Evolutionary conservation across 2,888 invertebrate genomes (phyloP), one percentile per base, ranked within the genome.

Genomic region (Phortica magna): DNA sequence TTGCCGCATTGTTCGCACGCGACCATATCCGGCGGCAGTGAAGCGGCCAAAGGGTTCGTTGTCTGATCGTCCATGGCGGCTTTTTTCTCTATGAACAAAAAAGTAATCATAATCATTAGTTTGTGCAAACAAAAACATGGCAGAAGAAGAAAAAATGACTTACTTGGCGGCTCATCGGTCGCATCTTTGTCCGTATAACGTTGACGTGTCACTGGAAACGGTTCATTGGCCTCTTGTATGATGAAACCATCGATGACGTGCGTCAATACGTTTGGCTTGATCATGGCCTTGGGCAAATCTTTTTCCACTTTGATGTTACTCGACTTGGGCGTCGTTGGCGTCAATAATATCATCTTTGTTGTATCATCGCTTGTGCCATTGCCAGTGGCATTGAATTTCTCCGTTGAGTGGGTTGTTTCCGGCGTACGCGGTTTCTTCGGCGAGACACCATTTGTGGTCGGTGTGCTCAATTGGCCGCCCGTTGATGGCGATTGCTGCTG

Each of bases 191-290:
- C 93, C 83, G 94, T 83, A 92, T 94, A 89, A 90, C 94, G 83
- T 91, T 93, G 83, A 89, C 94, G 81, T 88, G 94, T 96, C 73
- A 98, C 97, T 76, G 97, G 96, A 89, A 97, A 97, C 0, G 97
- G 97, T 92, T 97, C 97, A 1, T 95, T 96, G 0, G 97, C 97
- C 93, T 99, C 99, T 91, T 98, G 98, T 83, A 99, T 98, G 7
- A 99, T 97, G 91, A 98, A 98, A 73, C 98, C 98, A 91, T 98
- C 98, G 80, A 99, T 98, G 39, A 98, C 97, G 91, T 99, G 99
- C 0, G 98, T 98, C 73, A 99, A 93, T 7, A 99, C 97, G 90
- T 98, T 98, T 0, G 98, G 98, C 91, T 98, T 98, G 14, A 98
- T 98, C 95, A 98, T 96, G 1, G 98, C 98, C 91, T 97, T 97